Evolutionary conservation across 2,113 vertebrate genomes (phyloP), one percentile per base, ranked within the genome.

Genomic region (Phalacrocorax brasilianus): DNA sequence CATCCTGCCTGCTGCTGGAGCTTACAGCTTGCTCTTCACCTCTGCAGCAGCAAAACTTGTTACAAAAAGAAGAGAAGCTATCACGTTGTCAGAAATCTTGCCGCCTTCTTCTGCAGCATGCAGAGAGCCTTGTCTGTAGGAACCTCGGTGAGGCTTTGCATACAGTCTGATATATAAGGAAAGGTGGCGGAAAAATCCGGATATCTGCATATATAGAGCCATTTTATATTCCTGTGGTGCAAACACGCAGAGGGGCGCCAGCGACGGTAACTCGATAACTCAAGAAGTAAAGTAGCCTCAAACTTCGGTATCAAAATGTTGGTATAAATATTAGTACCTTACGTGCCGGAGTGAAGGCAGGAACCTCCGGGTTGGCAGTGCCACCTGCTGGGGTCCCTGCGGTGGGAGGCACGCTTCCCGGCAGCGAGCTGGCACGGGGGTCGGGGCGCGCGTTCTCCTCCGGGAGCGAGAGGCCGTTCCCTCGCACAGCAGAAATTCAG

Each of bases 231-330:
- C 32, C 15, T 66, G 17, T 9, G 22, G 28, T 70, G 22, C 14
- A 40, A 42, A 52, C 2, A 1, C 5, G 3, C 16, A 14, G 5
- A 9, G 59, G 85, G 14, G 24, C 4, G 2, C 2, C 4, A 10
- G 26, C 8, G 47, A 4, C 3, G 20, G 14, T 18, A 33, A 49
- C 50, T 52, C 3, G 20, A 14, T 18, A 33, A 49, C 50, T 52
- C 33, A 5, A n/a, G 27, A 13, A 35, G 26, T 15, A 9, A 50
- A 89, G 33, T 16, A 76, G 14, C 11, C 9, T 52, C 21, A 45
- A 55, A 13, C n/a, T 35, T 45, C 27, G 12, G 56, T 8, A 35
- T 53, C 30, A 26, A 52, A 66, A 23, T 27, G 18, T 32, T 8
- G 23, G 20, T 20, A 5, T 15, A 38, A 85, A n/a, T 75, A 70